A percentile compares a stretch with the other conserved stretches of the same genome.
Conservation (phyloP, 1,140 invertebrate species). For the Ceratosolen solmsi region DNA sequence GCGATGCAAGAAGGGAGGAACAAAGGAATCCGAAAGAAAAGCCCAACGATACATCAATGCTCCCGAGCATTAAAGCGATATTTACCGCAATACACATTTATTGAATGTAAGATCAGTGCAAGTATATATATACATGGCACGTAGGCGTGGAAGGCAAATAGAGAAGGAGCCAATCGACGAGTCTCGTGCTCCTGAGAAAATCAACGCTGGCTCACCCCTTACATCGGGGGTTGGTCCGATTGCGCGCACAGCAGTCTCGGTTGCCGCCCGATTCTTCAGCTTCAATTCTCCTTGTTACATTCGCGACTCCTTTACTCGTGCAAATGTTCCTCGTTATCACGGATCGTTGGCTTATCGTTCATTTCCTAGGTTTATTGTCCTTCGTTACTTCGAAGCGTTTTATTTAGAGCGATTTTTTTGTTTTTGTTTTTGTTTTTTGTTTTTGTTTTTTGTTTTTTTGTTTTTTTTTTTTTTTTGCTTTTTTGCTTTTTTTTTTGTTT, state of each 20-base stretch:
- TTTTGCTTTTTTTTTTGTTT: too few species aligned
- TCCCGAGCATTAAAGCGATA: slow-evolving; percentile 49
- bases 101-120: not conserved
- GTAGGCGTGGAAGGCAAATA: slow-evolving; percentile 64
- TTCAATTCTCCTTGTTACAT: not conserved
- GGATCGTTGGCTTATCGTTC: not conserved
- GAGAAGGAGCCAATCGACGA: slow-evolving; percentile 62
- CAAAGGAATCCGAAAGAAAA: not conserved
- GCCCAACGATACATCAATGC: slow-evolving; percentile 39
- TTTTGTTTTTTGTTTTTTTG: too few species aligned
- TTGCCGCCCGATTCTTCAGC: not conserved
- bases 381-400: not conserved
- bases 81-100: not conserved
- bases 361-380: not conserved
- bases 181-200: not conserved
- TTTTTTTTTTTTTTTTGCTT: too few species aligned
- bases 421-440: too few species aligned
- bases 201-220: slow-evolving; percentile 39
- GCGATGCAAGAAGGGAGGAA: not conserved
- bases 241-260: slow-evolving; percentile 36
- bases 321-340: not conserved
- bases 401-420: too few species aligned
- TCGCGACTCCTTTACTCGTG: not conserved
- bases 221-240: slow-evolving; percentile 55
- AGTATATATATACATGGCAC: not conserved